A percentile compares a stretch with the other conserved stretches of the same genome.
These are phyloP conservation scores for Oreochromis grahami DNA, from an alignment of 2,797 vertebrate genomes.

Conservation along the genomic window DNA sequence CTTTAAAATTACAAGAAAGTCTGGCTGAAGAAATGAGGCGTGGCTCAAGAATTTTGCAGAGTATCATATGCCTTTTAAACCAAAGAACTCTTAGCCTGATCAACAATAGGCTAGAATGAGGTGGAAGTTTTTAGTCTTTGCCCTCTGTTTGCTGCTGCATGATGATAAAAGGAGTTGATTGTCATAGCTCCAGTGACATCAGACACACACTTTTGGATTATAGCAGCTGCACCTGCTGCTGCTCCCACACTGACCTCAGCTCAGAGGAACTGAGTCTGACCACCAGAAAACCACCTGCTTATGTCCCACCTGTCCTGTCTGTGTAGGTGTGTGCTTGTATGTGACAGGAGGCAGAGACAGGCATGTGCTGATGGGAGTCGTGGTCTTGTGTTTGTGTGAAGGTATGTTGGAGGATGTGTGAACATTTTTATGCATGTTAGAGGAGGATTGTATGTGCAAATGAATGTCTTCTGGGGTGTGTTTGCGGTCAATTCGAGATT, in stretches of 20 bases:
- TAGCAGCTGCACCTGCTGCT: slow-evolving; percentile 37
- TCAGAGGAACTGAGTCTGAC: neutral
- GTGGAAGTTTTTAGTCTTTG: neutral
- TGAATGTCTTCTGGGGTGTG: neutral
- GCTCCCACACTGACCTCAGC: slow-evolving; percentile 18
- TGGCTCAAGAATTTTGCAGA: neutral
- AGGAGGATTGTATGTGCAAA: neutral
- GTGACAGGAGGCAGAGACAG: neutral
- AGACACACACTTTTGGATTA: slow-evolving; percentile 29
- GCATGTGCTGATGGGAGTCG: neutral
- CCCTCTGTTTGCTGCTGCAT: neutral
- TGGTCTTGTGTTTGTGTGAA: neutral
- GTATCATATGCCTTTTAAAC: neutral
- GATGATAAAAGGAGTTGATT: slow-evolving; percentile 34
- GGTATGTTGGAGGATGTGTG: neutral
- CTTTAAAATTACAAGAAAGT: neutral
- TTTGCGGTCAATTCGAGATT: neutral
- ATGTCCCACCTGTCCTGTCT: neutral
- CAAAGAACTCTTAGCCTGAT: neutral
- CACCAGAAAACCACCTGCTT: slow-evolving; percentile 28
- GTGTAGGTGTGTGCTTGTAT: neutral
- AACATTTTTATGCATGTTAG: neutral
- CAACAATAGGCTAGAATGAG: neutral
- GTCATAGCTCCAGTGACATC: slow-evolving; percentile 32
- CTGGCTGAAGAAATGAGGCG: neutral